Conservation (phyloP, 2,797 vertebrate species). For the Enteromius fasciolatus region DNA sequence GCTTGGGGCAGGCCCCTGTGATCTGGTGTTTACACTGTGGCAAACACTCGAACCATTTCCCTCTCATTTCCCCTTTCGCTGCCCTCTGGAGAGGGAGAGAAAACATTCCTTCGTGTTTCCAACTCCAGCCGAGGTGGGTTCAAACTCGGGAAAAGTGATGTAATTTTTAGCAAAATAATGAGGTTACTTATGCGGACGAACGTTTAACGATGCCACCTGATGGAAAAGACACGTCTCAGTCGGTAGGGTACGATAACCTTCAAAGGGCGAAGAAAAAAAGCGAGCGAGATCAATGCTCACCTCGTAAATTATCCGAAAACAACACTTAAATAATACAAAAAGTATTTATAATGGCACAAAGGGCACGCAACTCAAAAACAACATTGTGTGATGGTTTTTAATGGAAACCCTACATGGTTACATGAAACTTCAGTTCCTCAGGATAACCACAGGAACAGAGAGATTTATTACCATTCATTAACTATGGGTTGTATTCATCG, state of each 20-base stretch:
- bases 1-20: conserved; percentile 68
- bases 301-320: conserved; percentile 74
- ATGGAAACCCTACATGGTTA: conserved; percentile 52
- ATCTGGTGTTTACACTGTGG: conserved; percentile 76
- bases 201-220: conserved; percentile 73
- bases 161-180: conserved; percentile 73
- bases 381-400: conserved; percentile 61
- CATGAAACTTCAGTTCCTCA: conserved; percentile 25
- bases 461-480: conserved; percentile 48
- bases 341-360: conserved; percentile 40
- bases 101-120: conserved; percentile 56
- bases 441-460: conserved; percentile 31
- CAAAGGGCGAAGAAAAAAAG: conserved; percentile 30
- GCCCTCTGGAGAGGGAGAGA: conserved; percentile 44
- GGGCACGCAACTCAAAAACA: conserved; percentile 68
- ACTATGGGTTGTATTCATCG: conserved; percentile 5
- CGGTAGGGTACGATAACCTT: conserved; percentile 33
- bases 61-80: conserved; percentile 62
- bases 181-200: conserved; percentile 69
- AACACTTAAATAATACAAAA: conserved; percentile 68
- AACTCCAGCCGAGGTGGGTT: conserved; percentile 69
- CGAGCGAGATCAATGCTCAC: conserved; percentile 63
- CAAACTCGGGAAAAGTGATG: conserved; percentile 74
- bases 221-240: conserved; percentile 63
- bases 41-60: conserved; percentile 78